Evolutionary conservation across 2,113 vertebrate genomes (phyloP), one percentile per base, ranked within the genome.

Genomic region (Mobula hypostoma): DNA sequence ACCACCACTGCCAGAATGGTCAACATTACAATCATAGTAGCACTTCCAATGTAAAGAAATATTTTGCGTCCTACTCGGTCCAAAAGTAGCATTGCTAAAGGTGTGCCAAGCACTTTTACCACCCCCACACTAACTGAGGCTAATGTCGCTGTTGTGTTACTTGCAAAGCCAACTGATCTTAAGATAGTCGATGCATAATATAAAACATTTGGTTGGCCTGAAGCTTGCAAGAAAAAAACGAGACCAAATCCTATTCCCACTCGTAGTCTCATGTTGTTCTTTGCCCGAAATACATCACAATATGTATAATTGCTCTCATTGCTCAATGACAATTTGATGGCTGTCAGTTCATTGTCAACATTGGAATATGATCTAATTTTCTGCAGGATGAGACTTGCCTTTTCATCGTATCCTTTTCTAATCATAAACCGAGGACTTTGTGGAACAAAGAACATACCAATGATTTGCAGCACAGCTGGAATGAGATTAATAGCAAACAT

Each of bases 161-260:
- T 98, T 95, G 98, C 96, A 95, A 99, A 99, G 36, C 99, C 98
- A 94, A 99, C 98, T 0, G 98, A 98, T 94, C 97, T 98, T 94
- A 99, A 96, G 83, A 99, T 97, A 1, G 98, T 98, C 0, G 98
- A 99, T n/a, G 99, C 98, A 15, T 99, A 99, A 94, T 98, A 98
- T 63, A 99, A 96, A 95, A 99, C 97, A 95, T 99, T 99, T 66
- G 98, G 98, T 94, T 99, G 99, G 4, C 99, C 99, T 0, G 98
- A 99, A 1, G 95, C 97, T 96, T 99, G 99, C 94, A 98, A 98
- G 95, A 99, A 98, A 96, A 99, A 98, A 9, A 98, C 98, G 78
- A 99, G 78, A 0, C 95, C 96, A 36, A 98, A 95, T 0, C 98
- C 99, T 17, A 98, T 98, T 56, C 98, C 96, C 94, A 99, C 95